Conservation (phyloP, 2,888 invertebrate species). For the Sceliomorpha sp. region DNA sequence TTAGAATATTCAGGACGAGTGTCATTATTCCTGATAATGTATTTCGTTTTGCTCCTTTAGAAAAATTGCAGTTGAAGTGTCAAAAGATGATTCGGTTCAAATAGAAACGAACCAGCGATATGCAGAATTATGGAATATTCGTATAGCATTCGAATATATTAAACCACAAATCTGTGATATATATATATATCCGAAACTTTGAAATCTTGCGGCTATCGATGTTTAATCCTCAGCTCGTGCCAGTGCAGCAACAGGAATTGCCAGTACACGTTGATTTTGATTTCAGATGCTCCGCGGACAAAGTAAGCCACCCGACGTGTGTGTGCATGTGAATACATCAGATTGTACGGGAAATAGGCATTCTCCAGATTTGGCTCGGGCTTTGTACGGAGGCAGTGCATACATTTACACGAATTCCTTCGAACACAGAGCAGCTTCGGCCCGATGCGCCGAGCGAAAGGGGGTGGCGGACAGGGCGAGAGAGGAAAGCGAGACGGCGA, state of each 20-base stretch:
- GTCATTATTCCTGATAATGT: no score
- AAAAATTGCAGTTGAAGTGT: no score
- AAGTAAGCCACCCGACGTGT: slow-evolving; percentile 24
- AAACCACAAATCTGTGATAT: no score
- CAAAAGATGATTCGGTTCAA: no score
- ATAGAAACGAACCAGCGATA: no score
- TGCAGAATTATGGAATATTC: no score
- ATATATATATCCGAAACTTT: no score
- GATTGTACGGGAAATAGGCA: slow-evolving; percentile 42
- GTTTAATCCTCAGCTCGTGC: slow-evolving; percentile 33
- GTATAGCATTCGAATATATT: no score
- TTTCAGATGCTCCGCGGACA: slow-evolving; percentile 9
- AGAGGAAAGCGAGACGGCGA: background rate
- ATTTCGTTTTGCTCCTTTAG: no score
- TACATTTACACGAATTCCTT: slow-evolving; percentile 45
- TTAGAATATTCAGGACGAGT: no score
- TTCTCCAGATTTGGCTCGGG: slow-evolving; percentile 39
- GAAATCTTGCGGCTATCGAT: slow-evolving; percentile 24
- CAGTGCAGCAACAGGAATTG: slow-evolving; percentile 20
- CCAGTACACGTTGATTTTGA: slow-evolving; percentile 24
- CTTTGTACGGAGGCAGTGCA: slow-evolving; percentile 33
- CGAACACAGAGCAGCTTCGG: slow-evolving; percentile 18
- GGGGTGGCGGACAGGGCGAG: background rate
- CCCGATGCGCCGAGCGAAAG: background rate
- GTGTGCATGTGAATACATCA: slow-evolving; percentile 24